Evolutionary conservation across 2,888 invertebrate species (phyloP).

Genomic region (Xanthia togata): DNA sequence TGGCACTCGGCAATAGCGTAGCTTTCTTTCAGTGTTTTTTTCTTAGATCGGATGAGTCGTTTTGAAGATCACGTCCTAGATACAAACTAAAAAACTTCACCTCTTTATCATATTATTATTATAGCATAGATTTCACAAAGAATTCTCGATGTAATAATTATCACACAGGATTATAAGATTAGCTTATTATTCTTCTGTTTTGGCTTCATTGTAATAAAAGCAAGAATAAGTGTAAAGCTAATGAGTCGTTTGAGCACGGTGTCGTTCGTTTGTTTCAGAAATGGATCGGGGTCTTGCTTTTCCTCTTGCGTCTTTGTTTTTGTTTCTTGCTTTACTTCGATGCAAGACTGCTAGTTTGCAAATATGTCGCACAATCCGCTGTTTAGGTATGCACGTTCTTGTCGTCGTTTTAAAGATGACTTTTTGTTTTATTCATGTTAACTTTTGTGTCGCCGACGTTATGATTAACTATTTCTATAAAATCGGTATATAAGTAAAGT

Average conservation of each 20-base stretch:
- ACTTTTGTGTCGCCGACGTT: background rate
- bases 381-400: slow-evolving; percentile 32
- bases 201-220: slow-evolving; percentile 29
- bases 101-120: background rate
- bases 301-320: slow-evolving; percentile 50
- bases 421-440: background rate
- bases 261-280: slow-evolving; percentile 78
- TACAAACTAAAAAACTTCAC: background rate
- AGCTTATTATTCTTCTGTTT: slow-evolving; percentile 34
- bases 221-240: slow-evolving; percentile 70
- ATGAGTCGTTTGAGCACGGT: slow-evolving; percentile 74
- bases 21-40: background rate
- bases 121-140: background rate
- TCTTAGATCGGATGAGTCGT: background rate
- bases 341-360: slow-evolving; percentile 25
- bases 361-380: slow-evolving; percentile 42
- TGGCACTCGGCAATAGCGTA: background rate
- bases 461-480: no score
- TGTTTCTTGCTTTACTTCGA: slow-evolving; percentile 48
- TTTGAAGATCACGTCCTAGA: background rate
- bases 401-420: slow-evolving; percentile 5
- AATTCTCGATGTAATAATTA: background rate
- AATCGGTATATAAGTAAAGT: no score
- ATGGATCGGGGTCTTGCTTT: slow-evolving; percentile 71
- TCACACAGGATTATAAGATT: background rate